Evolutionary conservation across 2,888 invertebrate species (phyloP).

Genomic region (Trachelus tabidus): DNA sequence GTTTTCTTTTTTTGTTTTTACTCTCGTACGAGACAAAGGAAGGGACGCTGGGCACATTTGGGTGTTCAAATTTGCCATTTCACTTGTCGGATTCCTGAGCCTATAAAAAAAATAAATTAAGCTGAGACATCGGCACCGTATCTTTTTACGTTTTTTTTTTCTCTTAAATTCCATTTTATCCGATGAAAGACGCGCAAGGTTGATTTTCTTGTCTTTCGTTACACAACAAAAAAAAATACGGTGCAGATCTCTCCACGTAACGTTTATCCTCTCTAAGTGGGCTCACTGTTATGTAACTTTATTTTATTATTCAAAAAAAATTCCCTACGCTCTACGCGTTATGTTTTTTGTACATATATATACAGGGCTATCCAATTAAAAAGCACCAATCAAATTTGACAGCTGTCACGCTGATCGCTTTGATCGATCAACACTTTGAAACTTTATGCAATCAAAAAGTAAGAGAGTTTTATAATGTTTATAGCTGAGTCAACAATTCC

Average conservation of each 20-base stretch:
- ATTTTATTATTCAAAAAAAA: not conserved
- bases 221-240: not conserved
- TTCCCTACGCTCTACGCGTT: not conserved
- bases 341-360: not conserved
- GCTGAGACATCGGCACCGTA: slow-evolving; percentile 6
- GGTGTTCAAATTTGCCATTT: slow-evolving; percentile 33
- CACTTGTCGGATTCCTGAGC: slow-evolving; percentile 37
- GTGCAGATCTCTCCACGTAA: not conserved
- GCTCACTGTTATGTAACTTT: not conserved
- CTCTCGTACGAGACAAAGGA: not conserved
- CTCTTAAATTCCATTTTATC: not conserved
- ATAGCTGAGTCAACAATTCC: not conserved
- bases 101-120: slow-evolving; percentile 21
- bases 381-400: not conserved
- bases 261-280: slow-evolving; percentile 1
- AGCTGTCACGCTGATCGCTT: not conserved
- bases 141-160: not conserved
- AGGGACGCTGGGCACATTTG: slow-evolving; percentile 41
- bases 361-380: not conserved
- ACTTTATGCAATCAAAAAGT: not conserved
- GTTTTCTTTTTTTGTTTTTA: not conserved
- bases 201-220: not conserved
- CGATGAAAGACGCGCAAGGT: not conserved
- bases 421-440: not conserved
- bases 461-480: not conserved